phyloP scores from a whole-genome alignment of 2,797 vertebrate species.

The Galagoides demidoff region DNA sequence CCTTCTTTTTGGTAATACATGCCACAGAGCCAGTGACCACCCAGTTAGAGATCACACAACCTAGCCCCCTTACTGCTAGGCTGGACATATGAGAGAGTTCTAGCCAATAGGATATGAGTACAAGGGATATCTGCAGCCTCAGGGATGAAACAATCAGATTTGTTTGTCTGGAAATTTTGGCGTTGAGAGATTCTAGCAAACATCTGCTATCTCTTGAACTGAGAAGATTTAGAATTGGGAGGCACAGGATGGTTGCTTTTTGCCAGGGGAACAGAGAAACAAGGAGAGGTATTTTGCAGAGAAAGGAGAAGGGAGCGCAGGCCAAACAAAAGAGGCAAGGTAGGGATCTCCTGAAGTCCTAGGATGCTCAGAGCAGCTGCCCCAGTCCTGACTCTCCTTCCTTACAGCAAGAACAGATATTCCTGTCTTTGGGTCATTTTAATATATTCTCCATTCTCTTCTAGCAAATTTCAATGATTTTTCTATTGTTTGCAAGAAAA shows the following conservation, averaged over 20 bases:
- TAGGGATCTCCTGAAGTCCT: not conserved
- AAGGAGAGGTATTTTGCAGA: not conserved
- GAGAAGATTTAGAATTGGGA: not conserved
- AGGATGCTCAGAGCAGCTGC: not conserved
- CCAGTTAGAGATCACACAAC: not conserved
- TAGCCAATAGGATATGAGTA: not conserved
- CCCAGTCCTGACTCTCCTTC: not conserved
- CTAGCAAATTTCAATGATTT: not conserved
- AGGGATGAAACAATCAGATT: not conserved
- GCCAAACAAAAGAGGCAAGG: not conserved
- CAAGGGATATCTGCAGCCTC: not conserved
- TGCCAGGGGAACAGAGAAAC: constrained; percentile 12
- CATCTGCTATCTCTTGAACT: not conserved
- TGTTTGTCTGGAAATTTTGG: not conserved
- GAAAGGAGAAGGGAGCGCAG: not conserved
- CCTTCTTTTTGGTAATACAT: not conserved
- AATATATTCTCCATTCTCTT: not conserved
- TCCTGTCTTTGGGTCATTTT: not conserved
- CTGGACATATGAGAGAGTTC: not conserved
- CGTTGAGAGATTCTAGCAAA: not conserved
- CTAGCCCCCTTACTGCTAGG: not conserved
- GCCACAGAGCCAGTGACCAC: not conserved
- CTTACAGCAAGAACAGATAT: not conserved
- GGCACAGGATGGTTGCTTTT: not conserved
- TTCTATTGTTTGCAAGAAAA: constrained; percentile 12